These are phyloP conservation scores for Carollia perspicillata DNA, from an alignment of 2,113 vertebrate species.

Conservation along the genomic window DNA sequence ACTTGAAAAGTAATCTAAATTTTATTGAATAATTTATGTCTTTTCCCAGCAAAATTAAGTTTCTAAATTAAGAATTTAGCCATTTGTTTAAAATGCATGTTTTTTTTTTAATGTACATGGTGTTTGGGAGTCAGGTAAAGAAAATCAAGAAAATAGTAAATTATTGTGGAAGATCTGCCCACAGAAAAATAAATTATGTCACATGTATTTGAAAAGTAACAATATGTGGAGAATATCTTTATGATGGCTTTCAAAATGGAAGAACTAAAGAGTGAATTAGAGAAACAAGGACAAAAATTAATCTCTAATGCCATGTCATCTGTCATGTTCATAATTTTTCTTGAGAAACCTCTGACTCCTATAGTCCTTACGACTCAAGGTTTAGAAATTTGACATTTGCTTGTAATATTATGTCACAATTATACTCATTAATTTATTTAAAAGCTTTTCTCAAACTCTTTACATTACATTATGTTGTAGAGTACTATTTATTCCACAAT, in stretches of 20 bases:
- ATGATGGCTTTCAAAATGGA: background rate
- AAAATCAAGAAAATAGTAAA: background rate
- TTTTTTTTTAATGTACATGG: background rate
- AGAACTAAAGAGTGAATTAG: background rate
- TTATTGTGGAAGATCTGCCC: background rate
- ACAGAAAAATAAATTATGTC: background rate
- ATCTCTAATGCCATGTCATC: background rate
- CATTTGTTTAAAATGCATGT: slow-evolving; percentile 5
- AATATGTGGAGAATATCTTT: background rate
- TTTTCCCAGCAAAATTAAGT: background rate
- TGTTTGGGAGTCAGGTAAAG: background rate
- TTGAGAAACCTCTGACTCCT: background rate
- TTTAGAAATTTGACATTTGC: background rate
- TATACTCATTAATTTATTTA: background rate
- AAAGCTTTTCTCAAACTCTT: slow-evolving; percentile 17
- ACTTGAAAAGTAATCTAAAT: background rate
- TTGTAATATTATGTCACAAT: background rate
- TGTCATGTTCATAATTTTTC: background rate
- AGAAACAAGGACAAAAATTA: background rate
- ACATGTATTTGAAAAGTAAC: background rate
- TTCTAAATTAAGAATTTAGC: background rate
- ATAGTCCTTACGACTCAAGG: background rate
- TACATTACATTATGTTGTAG: background rate
- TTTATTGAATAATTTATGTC: background rate
- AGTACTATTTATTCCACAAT: background rate